A percentile compares a stretch with the other conserved stretches of the same genome.
These are phyloP conservation scores for Liparis tanakae DNA, from an alignment of 2,797 vertebrate genomes.

Conservation along the genomic window DNA sequence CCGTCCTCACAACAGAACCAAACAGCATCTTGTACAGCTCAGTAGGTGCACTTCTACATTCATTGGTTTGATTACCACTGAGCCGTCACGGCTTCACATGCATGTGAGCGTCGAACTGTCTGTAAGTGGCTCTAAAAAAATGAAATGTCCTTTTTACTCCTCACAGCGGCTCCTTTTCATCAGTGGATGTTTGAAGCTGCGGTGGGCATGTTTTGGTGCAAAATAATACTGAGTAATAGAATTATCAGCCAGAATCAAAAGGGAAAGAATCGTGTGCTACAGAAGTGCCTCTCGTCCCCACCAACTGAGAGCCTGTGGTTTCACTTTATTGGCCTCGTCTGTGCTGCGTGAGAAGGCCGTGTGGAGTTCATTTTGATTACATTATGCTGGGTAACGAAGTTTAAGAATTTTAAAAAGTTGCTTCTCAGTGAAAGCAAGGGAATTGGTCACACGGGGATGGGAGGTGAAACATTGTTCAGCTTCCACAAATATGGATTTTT, in stretches of 20 bases:
- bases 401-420: constrained; percentile 1
- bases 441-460: neutral
- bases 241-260: constrained; percentile 26
- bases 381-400: constrained; percentile 16
- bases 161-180: neutral
- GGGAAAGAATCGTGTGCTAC: constrained; percentile 6
- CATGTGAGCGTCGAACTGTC: constrained; percentile 11
- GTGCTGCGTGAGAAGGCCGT: constrained; percentile 11
- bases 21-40: constrained; percentile 56
- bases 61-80: constrained; percentile 52
- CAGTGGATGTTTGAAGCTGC: constrained; percentile 2
- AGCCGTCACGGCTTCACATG: constrained; percentile 33
- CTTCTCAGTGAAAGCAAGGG: neutral
- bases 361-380: constrained; percentile 22
- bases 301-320: constrained; percentile 28
- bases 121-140: constrained; percentile 29
- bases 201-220: neutral
- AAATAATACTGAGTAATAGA: constrained; percentile 10
- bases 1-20: constrained; percentile 40
- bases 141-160: neutral
- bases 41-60: constrained; percentile 50
- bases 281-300: constrained; percentile 10
- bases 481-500: constrained; percentile 17
- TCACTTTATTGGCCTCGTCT: constrained; percentile 19
- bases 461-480: neutral